phyloP scores from a whole-genome alignment of 1,140 invertebrate species.

The Papilio helenus region DNA sequence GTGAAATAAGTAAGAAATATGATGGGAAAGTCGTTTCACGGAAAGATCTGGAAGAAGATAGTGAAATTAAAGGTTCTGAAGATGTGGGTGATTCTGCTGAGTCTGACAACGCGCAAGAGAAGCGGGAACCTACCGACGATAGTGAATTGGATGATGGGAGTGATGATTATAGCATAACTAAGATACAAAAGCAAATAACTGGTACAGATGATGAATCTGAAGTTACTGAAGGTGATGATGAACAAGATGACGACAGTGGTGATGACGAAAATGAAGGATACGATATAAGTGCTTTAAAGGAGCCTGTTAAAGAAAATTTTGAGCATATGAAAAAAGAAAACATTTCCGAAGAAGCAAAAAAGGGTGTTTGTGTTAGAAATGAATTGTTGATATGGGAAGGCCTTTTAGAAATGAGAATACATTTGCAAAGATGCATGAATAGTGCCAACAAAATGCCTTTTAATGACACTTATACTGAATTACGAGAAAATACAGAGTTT shows the following conservation, averaged over 20 bases:
- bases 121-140: slow-evolving; percentile 39
- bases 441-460: slow-evolving; percentile 91
- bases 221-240: slow-evolving; percentile 47
- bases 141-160: slow-evolving; percentile 55
- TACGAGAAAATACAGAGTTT: slow-evolving; percentile 82
- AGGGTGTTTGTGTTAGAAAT: slow-evolving; percentile 89
- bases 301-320: slow-evolving; percentile 77
- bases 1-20: slow-evolving; percentile 88
- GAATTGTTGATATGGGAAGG: slow-evolving; percentile 92
- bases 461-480: slow-evolving; percentile 80
- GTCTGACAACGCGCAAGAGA: slow-evolving; percentile 27
- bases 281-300: slow-evolving; percentile 78
- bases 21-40: slow-evolving; percentile 86
- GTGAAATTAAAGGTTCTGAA: slow-evolving; percentile 49
- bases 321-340: slow-evolving; percentile 84
- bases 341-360: slow-evolving; percentile 87
- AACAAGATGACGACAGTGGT: slow-evolving; percentile 59
- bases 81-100: slow-evolving; percentile 9
- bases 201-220: slow-evolving; percentile 49
- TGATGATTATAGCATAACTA: slow-evolving; percentile 67
- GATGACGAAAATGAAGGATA: slow-evolving; percentile 71
- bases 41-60: slow-evolving; percentile 62
- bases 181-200: slow-evolving; percentile 56
- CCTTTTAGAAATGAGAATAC: slow-evolving; percentile 92
- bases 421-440: slow-evolving; percentile 90